Conservation (phyloP, 2,113 vertebrate species). For the Conger conger region DNA sequence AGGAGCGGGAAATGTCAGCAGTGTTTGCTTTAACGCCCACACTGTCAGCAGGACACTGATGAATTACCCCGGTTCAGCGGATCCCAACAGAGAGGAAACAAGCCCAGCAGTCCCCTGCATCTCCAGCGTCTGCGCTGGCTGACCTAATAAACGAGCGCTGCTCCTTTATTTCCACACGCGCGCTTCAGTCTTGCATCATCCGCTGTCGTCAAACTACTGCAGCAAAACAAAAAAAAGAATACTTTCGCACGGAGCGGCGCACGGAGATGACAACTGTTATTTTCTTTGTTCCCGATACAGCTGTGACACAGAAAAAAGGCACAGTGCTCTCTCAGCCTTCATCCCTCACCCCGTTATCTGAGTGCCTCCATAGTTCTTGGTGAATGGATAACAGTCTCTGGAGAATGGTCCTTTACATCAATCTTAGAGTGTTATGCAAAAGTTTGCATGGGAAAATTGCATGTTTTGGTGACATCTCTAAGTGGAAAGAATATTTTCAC, state of each 20-base stretch:
- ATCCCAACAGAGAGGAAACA: background rate
- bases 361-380: background rate
- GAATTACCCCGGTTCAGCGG: background rate
- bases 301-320: no score
- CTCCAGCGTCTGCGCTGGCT: background rate
- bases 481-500: no score
- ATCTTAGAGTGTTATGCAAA: no score
- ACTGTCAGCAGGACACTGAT: background rate
- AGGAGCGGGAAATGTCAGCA: slow-evolving; percentile 3
- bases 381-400: background rate
- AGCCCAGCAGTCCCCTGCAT: background rate
- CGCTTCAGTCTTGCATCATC: background rate
- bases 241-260: no score
- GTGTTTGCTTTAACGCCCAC: background rate
- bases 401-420: background rate
- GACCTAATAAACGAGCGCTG: background rate
- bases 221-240: background rate
- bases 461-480: no score
- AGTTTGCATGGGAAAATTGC: no score
- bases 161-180: background rate
- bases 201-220: background rate
- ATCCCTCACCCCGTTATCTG: background rate
- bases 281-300: no score
- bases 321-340: no score
- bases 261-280: no score